Evolutionary conservation across 2,797 vertebrate genomes (phyloP), one percentile per base, ranked within the genome.

Genomic region (Amblyraja radiata): DNA sequence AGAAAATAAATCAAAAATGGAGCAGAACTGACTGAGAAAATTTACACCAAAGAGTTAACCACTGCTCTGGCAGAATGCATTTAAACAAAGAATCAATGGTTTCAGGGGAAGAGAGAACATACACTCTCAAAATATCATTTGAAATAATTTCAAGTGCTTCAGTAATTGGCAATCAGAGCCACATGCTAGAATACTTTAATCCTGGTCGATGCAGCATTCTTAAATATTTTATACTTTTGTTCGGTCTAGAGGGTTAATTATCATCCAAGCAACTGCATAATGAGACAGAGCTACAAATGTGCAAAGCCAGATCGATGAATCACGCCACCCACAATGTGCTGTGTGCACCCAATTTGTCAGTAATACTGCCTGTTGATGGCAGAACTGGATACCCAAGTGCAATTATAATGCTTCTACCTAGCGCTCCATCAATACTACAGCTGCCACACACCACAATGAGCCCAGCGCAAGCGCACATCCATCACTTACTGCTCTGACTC

Each of bases 191-290:
- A 61, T 84, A 61, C 54, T 84, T 14, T 13, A 58, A 61, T 54
- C 25, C 54, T 71, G 71, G 32, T 71, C 8, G 16, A 68, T 90
- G 86, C 84, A 63, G 25, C 86, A 23, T 39, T n/a, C n/a, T 90
- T 90, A n/a, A 90, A 39, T 90, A 90, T 90, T 71, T 90, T 39
- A 71, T 90, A 68, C 14, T 84, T 84, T 84, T 84, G 81, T 28
- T 61, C 63, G 71, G 65, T 65, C 54, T n/a, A 18, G 86, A 90
- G 65, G 71, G 81, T 39, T 68, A 71, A 90, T 90, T 65, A 90
- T 68, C 18, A 71, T 28, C 25, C 65, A 71, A 21, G 21, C 65
- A 90, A 32, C 32, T 90, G n/a, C 25, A 68, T 90, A 68, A 18
- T 65, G 61, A 90, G 63, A 14, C n/a, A 21, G 7, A 23, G 21